phyloP scores from a whole-genome alignment of 2,113 vertebrate genomes.

The Poeciliopsis retropinna region DNA sequence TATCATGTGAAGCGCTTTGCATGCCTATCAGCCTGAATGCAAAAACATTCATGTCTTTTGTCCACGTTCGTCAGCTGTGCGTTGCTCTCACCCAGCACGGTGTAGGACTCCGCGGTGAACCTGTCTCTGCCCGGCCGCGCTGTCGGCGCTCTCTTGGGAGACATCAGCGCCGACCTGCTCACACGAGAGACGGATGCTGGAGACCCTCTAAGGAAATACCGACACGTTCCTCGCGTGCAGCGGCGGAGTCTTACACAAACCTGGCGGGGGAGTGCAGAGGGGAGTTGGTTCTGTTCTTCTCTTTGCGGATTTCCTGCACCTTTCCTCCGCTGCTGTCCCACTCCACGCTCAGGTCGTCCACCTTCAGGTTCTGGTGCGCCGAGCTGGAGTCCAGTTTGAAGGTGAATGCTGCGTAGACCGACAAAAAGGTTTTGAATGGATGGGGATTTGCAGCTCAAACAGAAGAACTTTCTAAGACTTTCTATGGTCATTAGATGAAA shows the following conservation, averaged over 20 bases:
- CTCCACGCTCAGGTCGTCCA: constrained; percentile 91
- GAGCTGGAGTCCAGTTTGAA: constrained; percentile 91
- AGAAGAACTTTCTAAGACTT: not conserved
- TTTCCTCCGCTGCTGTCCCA: constrained; percentile 95
- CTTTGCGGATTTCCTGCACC: constrained; percentile 94
- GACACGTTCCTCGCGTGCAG: not conserved
- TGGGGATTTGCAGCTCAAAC: not conserved
- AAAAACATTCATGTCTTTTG: not conserved
- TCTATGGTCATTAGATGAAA: no score
- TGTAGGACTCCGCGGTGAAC: constrained; percentile 97
- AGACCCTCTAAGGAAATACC: not conserved
- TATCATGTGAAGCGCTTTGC: no score
- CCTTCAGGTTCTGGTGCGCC: constrained; percentile 93
- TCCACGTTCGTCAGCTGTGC: not conserved
- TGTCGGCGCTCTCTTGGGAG: constrained; percentile 89
- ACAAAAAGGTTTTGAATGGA: no score
- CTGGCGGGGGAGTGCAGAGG: constrained; percentile 94
- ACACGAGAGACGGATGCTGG: not conserved
- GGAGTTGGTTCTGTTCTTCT: constrained; percentile 89
- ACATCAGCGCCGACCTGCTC: constrained; percentile 86
- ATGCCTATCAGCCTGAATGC: no score
- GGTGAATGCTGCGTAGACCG: constrained; percentile 82
- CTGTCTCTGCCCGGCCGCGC: constrained; percentile 87
- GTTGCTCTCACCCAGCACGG: constrained; percentile 87
- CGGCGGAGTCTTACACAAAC: constrained; percentile 60